Conservation (phyloP, 1,140 invertebrate species). For the Pseudobourletiella spinata region DNA sequence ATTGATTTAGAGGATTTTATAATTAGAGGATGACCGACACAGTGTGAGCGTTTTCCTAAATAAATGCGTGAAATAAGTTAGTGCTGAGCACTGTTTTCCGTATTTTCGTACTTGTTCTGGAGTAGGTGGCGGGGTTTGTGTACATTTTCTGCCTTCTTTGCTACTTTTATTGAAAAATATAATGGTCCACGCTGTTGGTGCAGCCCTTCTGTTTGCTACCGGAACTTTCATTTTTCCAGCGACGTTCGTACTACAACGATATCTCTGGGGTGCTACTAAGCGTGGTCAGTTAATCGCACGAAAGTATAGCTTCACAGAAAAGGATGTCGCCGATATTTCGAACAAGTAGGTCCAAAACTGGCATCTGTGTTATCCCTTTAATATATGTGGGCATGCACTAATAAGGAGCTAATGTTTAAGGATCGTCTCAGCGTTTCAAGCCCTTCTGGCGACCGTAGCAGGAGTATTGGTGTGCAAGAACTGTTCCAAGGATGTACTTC, state of each 20-base stretch:
- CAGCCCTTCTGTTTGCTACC: conserved; percentile 14
- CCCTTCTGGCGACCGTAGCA: conserved; percentile 52
- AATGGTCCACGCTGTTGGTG: neutral
- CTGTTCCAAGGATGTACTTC: conserved; percentile 53
- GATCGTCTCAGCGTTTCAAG: conserved; percentile 57
- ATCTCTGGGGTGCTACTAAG: conserved; percentile 42
- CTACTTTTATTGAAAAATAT: too few species aligned
- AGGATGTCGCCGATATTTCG: conserved; percentile 56
- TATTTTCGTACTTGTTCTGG: too few species aligned
- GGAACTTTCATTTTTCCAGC: conserved; percentile 25
- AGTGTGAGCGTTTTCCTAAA: too few species aligned
- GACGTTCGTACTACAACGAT: conserved; percentile 15
- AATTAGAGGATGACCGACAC: too few species aligned
- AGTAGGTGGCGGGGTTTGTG: too few species aligned
- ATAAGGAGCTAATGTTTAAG: too few species aligned
- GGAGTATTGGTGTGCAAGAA: conserved; percentile 53
- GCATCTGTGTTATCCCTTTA: neutral
- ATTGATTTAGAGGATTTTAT: too few species aligned
- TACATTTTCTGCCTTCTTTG: too few species aligned
- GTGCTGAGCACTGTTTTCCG: too few species aligned
- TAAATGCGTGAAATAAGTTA: too few species aligned
- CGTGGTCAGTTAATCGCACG: conserved; percentile 48
- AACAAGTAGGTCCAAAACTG: conserved; percentile 53
- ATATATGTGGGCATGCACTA: neutral
- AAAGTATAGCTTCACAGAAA: conserved; percentile 51